Base-by-base conservation (phyloP, 2,888 invertebrate genomes). In the Cerastis leucographa region DNA sequence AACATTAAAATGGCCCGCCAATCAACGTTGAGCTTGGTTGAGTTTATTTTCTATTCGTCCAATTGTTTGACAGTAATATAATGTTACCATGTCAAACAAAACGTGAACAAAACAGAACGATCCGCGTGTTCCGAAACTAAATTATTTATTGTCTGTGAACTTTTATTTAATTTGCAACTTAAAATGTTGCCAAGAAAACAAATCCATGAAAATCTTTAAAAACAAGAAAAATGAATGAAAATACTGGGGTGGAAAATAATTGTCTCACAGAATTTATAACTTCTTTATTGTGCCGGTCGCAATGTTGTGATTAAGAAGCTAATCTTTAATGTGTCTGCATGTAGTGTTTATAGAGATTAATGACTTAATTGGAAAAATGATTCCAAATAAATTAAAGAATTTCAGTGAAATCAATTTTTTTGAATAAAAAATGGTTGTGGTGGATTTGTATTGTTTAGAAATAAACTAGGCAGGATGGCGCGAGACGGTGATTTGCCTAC, bases 401-500 rank as follows among this genome's bases (percentile, higher is more conserved):
- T 67, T 42, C 62, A 56, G 73, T 75, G 61, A 67, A 83, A 69
- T 42, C n/a, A 19, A 1, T 68, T 72, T 66, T 54, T 78, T 62
- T 71, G 46, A 5, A 19, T 51, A 12, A 67, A 64, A 78, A 75
- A 81, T 81, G 88, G 76, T 81, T 80, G 78, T 80, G 77, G 69
- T 46, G 74, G 77, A 76, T 85, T 80, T 80, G 78, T 78, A 85
- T 81, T 78, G 90, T 90, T 65, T 78, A n/a, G 44, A 70, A 68
- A 69, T 85, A 66, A 80, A 73, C 68, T 78, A 77, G 76, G 14
- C 89, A 93, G 89, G 76, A 98, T 98, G 98, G 97, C 97, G 86
- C 97, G 97, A 87, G 98, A 98, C 97, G 98, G 97, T 89, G 98
- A 98, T 94, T 97, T 98, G 95, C 98, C 98, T 87, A 98, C 98